A percentile compares a stretch with the other conserved stretches of the same genome.
phyloP scores from a whole-genome alignment of 2,888 invertebrate species.

The Morpho helenor region DNA sequence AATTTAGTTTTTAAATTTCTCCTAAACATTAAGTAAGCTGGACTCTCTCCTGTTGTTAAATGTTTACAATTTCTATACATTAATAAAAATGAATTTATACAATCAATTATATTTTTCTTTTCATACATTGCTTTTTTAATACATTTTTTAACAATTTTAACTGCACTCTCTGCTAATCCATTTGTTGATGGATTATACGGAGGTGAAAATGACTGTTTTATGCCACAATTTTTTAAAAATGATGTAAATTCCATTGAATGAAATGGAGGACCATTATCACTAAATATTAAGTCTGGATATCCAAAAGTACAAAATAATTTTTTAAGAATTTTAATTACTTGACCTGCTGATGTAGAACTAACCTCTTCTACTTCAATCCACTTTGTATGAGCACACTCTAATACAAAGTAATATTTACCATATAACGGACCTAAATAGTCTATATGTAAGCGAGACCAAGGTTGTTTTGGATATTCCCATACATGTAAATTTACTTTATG shows the following conservation, averaged over 20 bases:
- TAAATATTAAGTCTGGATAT: background rate
- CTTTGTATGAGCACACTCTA: slow-evolving; percentile 3
- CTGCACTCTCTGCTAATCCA: background rate
- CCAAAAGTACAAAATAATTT: background rate
- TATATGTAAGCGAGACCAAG: slow-evolving; percentile 2
- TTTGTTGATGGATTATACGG: background rate
- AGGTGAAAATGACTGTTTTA: slow-evolving; percentile 5
- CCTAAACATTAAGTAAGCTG: background rate
- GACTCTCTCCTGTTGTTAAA: background rate
- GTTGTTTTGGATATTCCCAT: background rate
- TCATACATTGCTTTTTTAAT: background rate
- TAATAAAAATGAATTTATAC: background rate
- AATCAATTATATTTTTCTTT: background rate
- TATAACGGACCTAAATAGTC: slow-evolving; percentile 1
- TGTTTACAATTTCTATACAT: background rate
- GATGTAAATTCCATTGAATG: background rate
- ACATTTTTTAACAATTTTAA: background rate
- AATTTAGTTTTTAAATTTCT: background rate
- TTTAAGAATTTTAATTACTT: slow-evolving; percentile 5
- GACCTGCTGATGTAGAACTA: slow-evolving; percentile 1
- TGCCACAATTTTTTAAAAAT: background rate
- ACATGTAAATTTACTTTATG: slow-evolving; percentile 1
- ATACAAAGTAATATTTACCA: background rate
- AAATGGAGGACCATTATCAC: slow-evolving; percentile 1
- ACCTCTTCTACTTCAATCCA: slow-evolving; percentile 5